These are phyloP conservation scores for Drosophila aldrichi DNA, from an alignment of 2,888 invertebrate species.

Conservation along the genomic window DNA sequence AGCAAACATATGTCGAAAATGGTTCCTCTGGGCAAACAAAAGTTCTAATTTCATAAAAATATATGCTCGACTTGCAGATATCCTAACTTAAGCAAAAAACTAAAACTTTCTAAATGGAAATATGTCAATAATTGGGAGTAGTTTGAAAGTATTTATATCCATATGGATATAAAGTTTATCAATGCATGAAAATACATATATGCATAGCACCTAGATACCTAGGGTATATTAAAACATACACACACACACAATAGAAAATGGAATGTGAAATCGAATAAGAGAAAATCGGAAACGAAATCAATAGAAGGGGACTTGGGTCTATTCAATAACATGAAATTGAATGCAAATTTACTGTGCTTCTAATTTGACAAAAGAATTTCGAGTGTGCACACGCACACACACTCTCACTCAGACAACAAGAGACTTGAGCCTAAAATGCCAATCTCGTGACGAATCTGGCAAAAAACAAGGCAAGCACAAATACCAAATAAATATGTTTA, in stretches of 20 bases:
- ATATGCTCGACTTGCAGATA: conserved; percentile 1
- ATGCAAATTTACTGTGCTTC: conserved; percentile 48
- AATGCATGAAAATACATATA: neutral
- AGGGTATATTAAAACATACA: conserved; percentile 18
- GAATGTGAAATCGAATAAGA: conserved; percentile 23
- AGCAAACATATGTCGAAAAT: neutral
- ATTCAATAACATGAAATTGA: conserved; percentile 38
- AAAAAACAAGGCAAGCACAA: conserved; percentile 43
- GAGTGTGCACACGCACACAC: conserved; percentile 11
- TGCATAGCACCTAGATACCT: neutral
- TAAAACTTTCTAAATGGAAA: neutral
- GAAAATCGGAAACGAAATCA: conserved; percentile 31
- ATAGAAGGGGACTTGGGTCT: conserved; percentile 18
- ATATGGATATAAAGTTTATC: neutral
- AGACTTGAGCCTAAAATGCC: conserved; percentile 25
- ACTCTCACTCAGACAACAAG: conserved; percentile 1
- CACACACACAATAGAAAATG: conserved; percentile 24
- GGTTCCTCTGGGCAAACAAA: conserved; percentile 22
- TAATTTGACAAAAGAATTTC: conserved; percentile 48
- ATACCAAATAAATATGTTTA: conserved; percentile 78
- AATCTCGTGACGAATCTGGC: conserved; percentile 44
- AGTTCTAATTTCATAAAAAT: conserved; percentile 1
- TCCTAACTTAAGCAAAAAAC: neutral
- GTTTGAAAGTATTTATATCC: neutral
- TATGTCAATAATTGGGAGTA: neutral